Evolutionary conservation across 2,113 vertebrate species (phyloP).

Genomic region (Zapornia atra): DNA sequence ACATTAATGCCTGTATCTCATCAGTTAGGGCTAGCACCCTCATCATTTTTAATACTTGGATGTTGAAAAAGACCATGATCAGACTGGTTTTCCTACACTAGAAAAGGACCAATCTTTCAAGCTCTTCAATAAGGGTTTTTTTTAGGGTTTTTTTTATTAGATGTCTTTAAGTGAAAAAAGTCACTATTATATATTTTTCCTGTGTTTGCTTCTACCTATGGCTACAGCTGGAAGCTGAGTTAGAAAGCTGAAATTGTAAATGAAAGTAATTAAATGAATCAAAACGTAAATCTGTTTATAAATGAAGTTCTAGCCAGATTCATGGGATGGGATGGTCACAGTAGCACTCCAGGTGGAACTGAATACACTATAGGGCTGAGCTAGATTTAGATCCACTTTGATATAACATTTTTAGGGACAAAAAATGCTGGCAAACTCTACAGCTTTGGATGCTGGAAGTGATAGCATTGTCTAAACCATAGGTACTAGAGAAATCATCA

Average conservation of each 20-base stretch:
- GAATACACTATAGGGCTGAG: not conserved
- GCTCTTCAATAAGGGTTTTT: not conserved
- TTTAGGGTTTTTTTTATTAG: not conserved
- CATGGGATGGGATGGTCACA: not conserved
- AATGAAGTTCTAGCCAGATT: not conserved
- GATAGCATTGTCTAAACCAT: not conserved
- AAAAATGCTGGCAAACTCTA: not conserved
- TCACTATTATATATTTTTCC: not conserved
- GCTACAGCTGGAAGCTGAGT: not conserved
- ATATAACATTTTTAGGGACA: not conserved
- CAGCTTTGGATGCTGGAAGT: not conserved
- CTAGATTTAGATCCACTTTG: not conserved
- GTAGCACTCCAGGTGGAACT: not conserved
- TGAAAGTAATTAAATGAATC: not conserved
- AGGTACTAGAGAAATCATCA: not conserved
- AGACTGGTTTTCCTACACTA: not conserved
- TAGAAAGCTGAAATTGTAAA: not conserved
- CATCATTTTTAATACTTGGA: not conserved
- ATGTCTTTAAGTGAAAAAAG: not conserved
- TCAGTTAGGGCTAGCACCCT: not conserved
- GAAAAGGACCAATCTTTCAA: not conserved
- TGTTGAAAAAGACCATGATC: not conserved
- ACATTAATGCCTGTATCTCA: not conserved
- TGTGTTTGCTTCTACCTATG: not conserved
- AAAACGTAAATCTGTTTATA: not conserved